Evolutionary conservation across 1,140 invertebrate species (phyloP).

Genomic region (Paracyclopina nana): DNA sequence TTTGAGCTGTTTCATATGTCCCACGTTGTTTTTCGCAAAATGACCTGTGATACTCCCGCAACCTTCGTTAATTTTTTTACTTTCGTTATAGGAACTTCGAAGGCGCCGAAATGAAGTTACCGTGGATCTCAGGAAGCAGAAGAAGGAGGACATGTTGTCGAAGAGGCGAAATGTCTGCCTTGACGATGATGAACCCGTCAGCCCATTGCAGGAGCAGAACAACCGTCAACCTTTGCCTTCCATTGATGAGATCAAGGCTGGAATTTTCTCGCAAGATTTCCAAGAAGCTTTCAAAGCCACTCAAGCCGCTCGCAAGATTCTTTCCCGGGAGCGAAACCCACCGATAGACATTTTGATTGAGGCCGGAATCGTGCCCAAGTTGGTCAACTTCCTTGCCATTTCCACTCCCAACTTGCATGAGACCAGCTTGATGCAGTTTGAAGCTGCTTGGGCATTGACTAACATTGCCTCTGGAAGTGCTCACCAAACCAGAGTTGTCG

Average conservation of each 20-base stretch:
- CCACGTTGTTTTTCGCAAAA: conserved; percentile 9
- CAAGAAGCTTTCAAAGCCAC: conserved; percentile 40
- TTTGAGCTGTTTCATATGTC: too few species aligned
- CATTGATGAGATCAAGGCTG: conserved; percentile 25
- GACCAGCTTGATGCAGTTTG: conserved; percentile 77
- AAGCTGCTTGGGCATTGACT: conserved; percentile 92
- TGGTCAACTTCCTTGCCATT: conserved; percentile 12
- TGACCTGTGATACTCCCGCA: not conserved
- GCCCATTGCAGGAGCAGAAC: conserved; percentile 25
- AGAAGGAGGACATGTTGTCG: conserved; percentile 82
- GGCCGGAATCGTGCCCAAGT: conserved; percentile 54
- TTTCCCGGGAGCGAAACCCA: conserved; percentile 76
- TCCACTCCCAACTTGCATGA: conserved; percentile 29
- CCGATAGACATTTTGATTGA: conserved; percentile 78
- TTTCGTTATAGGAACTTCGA: conserved; percentile 47
- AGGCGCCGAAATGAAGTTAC: conserved; percentile 64
- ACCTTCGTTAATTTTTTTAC: not conserved
- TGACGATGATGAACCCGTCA: conserved; percentile 29
- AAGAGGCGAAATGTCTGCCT: conserved; percentile 70
- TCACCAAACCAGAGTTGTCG: conserved; percentile 65
- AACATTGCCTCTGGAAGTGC: conserved; percentile 92
- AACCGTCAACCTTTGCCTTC: conserved; percentile 16
- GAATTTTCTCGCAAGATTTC: conserved; percentile 38
- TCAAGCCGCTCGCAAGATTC: conserved; percentile 59
- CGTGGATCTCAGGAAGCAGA: conserved; percentile 72